phyloP scores from a whole-genome alignment of 2,797 vertebrate genomes.

The Euphonia xanthogaster region DNA sequence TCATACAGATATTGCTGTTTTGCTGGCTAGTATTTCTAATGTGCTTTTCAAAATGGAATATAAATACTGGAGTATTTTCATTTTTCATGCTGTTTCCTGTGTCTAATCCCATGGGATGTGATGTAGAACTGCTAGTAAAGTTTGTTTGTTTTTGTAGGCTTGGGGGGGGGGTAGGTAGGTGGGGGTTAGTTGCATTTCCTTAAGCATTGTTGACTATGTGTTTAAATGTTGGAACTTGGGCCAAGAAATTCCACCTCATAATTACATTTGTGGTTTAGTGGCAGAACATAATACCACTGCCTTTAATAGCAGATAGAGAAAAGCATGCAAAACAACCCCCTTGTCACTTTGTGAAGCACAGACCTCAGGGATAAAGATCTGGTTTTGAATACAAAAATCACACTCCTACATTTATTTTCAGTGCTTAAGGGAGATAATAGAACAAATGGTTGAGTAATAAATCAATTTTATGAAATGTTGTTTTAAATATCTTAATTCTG shows the following conservation, averaged over 20 bases:
- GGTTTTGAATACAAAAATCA: background rate
- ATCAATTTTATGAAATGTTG: background rate
- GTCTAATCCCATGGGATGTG: background rate
- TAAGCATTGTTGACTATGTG: constrained; percentile 18
- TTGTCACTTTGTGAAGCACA: background rate
- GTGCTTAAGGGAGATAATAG: background rate
- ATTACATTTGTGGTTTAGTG: constrained; percentile 1
- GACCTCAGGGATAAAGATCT: background rate
- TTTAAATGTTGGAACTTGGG: background rate
- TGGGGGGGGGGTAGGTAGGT: background rate
- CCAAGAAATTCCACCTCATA: constrained; percentile 29
- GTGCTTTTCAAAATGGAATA: background rate
- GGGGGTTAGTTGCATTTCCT: constrained; percentile 30
- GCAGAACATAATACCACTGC: background rate
- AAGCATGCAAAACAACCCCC: background rate
- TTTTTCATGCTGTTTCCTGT: constrained; percentile 41
- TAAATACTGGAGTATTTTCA: background rate
- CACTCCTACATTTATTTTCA: background rate
- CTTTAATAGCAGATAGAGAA: background rate
- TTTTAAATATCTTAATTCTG: background rate
- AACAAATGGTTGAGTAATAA: background rate
- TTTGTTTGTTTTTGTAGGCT: constrained; percentile 39
- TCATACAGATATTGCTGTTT: background rate
- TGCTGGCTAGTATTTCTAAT: background rate
- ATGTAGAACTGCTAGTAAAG: background rate